These are phyloP conservation scores for Drosophila kepulauana DNA, from an alignment of 1,140 invertebrate genomes.

Conservation along the genomic window DNA sequence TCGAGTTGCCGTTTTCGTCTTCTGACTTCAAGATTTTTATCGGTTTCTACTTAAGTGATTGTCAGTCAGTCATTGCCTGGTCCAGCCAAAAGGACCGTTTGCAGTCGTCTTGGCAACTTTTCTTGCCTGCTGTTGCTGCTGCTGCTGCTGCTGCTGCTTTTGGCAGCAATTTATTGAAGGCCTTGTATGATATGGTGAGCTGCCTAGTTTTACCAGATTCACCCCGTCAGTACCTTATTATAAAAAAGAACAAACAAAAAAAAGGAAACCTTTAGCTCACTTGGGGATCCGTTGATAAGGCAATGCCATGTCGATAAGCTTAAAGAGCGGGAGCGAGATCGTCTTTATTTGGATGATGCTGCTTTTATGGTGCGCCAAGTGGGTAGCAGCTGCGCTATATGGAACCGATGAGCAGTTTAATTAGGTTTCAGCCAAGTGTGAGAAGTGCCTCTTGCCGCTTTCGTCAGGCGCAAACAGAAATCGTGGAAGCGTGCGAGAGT, in stretches of 20 bases:
- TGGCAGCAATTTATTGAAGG: constrained; percentile 65
- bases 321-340: constrained; percentile 4
- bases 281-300: constrained; percentile 40
- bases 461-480: constrained; percentile 48
- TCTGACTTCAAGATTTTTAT: constrained; percentile 74
- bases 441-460: constrained; percentile 44
- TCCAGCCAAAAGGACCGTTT: constrained; percentile 25
- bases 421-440: constrained; percentile 50
- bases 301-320: constrained; percentile 23
- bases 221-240: constrained; percentile 43
- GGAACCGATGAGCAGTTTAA: constrained; percentile 45
- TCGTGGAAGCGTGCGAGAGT: constrained; percentile 51
- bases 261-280: constrained; percentile 23
- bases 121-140: constrained; percentile 13
- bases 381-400: background rate
- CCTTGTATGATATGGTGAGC: constrained; percentile 57
- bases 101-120: background rate
- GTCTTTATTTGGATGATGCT: constrained; percentile 14
- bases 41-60: constrained; percentile 83
- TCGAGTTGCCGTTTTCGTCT: constrained; percentile 46
- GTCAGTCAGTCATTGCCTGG: constrained; percentile 77
- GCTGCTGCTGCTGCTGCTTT: constrained; percentile 41
- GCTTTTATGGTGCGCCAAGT: constrained; percentile 30
- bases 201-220: background rate
- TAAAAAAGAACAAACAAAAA: background rate